Evolutionary conservation across 2,888 invertebrate genomes (phyloP).

Genomic region (Ellobium chinense): DNA sequence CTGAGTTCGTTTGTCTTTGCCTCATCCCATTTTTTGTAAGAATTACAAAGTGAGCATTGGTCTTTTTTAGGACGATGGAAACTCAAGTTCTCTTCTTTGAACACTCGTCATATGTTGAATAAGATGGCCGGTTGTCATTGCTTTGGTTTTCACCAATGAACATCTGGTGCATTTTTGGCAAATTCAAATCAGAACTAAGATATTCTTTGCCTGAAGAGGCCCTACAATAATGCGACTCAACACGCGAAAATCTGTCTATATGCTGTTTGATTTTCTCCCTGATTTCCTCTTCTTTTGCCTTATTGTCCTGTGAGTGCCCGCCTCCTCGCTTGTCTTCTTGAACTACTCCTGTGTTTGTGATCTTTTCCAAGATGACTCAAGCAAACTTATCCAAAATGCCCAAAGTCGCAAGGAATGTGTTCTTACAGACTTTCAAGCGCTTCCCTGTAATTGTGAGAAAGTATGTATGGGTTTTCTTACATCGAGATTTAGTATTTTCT

Average conservation of each 20-base stretch:
- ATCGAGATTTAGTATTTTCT: background rate
- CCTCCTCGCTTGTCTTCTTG: background rate
- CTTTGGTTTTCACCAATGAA: background rate
- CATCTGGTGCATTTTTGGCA: background rate
- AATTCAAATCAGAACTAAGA: background rate
- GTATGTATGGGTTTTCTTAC: background rate
- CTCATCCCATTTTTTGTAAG: background rate
- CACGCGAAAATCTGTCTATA: background rate
- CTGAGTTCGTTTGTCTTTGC: background rate
- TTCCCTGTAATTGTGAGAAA: background rate
- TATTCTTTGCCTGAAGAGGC: background rate
- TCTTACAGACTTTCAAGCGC: background rate
- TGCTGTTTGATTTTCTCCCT: background rate
- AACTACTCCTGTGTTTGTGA: background rate
- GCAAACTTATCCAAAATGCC: background rate
- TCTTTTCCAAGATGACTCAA: background rate
- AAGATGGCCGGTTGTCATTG: background rate
- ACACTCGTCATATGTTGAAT: background rate
- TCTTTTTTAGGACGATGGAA: background rate
- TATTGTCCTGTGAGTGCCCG: background rate
- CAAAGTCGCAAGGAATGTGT: background rate
- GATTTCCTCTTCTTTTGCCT: background rate
- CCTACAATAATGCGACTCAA: background rate
- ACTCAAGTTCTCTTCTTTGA: background rate
- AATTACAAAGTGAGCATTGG: background rate